Percentiles rank a stretch among this genome's conserved stretches.
Evolutionary conservation across 2,888 invertebrate genomes (phyloP).

Genomic region (Homarus gammarus): DNA sequence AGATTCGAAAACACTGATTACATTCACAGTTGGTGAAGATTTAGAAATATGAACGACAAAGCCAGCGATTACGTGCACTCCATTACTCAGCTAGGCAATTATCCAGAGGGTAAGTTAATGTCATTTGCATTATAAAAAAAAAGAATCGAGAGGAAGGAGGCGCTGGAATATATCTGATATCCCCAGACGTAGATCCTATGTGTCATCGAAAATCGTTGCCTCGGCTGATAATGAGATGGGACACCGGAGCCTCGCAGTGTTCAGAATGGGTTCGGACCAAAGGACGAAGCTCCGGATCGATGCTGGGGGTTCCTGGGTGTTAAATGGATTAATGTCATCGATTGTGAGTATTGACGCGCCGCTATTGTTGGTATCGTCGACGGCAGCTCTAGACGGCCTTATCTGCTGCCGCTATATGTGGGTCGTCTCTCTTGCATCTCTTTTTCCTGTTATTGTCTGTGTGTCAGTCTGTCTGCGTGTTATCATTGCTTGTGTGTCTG

Average conservation of each 20-base stretch:
- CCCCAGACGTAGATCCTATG: constrained; percentile 5
- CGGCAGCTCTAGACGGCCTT: not conserved
- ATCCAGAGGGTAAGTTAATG: constrained; percentile 17
- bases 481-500: not conserved
- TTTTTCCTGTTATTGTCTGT: not conserved
- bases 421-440: not conserved
- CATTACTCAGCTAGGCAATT: constrained; percentile 29
- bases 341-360: constrained; percentile 33
- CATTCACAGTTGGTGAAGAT: not conserved
- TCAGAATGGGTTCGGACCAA: constrained; percentile 40
- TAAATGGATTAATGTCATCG: constrained; percentile 49
- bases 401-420: not conserved
- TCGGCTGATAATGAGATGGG: constrained; percentile 46
- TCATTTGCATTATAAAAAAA: constrained; percentile 18
- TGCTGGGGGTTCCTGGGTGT: constrained; percentile 42
- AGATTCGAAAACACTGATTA: constrained; percentile 8
- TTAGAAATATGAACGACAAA: constrained; percentile 37
- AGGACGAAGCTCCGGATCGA: constrained; percentile 36
- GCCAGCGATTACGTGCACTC: constrained; percentile 10
- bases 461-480: not conserved
- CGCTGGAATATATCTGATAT: constrained; percentile 29
- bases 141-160: constrained; percentile 43
- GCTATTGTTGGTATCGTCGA: constrained; percentile 11
- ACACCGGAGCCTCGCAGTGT: constrained; percentile 34
- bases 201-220: constrained; percentile 45